These are phyloP conservation scores for Accipiter cooperii DNA, from an alignment of 2,113 vertebrate genomes.

Conservation along the genomic window DNA sequence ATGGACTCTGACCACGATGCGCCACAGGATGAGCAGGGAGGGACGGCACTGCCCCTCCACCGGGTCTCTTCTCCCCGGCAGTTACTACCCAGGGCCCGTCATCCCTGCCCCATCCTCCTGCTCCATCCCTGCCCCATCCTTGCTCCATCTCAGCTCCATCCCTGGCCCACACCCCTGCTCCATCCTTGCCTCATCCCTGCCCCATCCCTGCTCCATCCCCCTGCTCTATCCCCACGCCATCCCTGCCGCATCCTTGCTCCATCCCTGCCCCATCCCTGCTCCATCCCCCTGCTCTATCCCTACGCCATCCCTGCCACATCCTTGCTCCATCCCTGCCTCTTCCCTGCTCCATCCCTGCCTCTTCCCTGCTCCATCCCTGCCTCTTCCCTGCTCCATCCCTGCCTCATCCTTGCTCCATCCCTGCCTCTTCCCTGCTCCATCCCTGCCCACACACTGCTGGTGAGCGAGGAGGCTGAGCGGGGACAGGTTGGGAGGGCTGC, in stretches of 20 bases:
- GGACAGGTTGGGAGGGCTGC: background rate
- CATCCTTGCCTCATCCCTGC: background rate
- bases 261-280: background rate
- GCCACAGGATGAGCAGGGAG: background rate
- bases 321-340: accelerated
- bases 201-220: accelerated
- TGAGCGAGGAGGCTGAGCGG: accelerated
- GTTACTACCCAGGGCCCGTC: background rate
- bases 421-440: accelerated
- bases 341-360: no score
- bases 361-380: background rate
- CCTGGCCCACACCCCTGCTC: background rate
- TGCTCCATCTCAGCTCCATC: background rate
- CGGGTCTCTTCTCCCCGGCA: no score
- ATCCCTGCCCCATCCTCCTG: accelerated
- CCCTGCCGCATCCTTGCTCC: accelerated
- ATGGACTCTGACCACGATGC: accelerated
- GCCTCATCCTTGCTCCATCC: accelerated
- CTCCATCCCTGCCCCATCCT: accelerated
- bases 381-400: no score
- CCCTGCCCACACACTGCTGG: accelerated
- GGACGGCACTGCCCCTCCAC: no score
- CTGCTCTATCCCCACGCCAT: no score
- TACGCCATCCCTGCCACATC: accelerated
- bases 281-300: background rate